These are phyloP conservation scores for Solea solea DNA, from an alignment of 2,113 vertebrate genomes.

Conservation along the genomic window DNA sequence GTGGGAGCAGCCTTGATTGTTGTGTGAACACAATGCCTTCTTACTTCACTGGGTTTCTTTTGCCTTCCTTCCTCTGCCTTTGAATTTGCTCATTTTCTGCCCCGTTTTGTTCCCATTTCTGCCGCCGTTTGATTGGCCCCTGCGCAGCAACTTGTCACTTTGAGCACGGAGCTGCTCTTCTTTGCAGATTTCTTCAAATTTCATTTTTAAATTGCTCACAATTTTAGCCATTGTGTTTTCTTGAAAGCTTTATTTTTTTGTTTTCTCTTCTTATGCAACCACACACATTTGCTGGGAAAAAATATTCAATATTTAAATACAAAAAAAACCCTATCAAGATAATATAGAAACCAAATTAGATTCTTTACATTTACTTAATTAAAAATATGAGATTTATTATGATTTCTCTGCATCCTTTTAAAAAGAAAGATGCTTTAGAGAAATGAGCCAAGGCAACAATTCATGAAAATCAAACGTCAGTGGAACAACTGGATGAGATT, in stretches of 20 bases:
- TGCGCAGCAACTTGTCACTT: slow-evolving; percentile 59
- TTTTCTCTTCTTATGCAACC: not conserved
- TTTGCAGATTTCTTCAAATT: slow-evolving; percentile 14
- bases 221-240: not conserved
- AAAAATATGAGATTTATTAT: not conserved
- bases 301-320: too few species aligned
- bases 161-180: slow-evolving; percentile 39
- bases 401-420: too few species aligned
- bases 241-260: slow-evolving; percentile 18
- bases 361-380: not conserved
- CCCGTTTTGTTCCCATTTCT: slow-evolving; percentile 60
- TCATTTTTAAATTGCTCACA: not conserved
- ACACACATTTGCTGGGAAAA: not conserved
- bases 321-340: too few species aligned
- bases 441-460: not conserved
- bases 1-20: slow-evolving; percentile 66
- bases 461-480: not conserved
- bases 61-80: slow-evolving; percentile 78
- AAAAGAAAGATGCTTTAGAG: not conserved
- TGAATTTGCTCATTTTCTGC: slow-evolving; percentile 85
- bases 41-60: slow-evolving; percentile 78
- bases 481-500: slow-evolving; percentile 23
- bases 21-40: slow-evolving; percentile 78
- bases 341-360: not conserved
- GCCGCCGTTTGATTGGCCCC: slow-evolving; percentile 63